Evolutionary conservation across 2,888 invertebrate genomes (phyloP), one percentile per base, ranked within the genome.

Genomic region (Megaustenia siamemsis): DNA sequence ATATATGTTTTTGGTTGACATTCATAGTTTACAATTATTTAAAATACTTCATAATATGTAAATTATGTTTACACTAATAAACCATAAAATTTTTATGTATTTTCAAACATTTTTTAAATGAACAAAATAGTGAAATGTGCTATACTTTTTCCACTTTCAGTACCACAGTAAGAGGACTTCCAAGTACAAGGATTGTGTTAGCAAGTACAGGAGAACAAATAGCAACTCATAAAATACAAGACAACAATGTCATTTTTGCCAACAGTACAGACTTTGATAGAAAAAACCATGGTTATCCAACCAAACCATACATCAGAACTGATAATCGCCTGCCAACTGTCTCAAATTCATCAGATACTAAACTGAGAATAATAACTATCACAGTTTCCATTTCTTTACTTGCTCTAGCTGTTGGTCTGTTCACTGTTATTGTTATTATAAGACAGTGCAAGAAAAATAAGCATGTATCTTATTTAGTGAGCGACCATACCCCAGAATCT

Each of bases 371-470:
- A 68, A 76, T 86, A 38, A 83, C 86, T 79, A 87, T 86, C 35
- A 86, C 77, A 6, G 86, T 83, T 0, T 86, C 87, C 28, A 80
- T 80, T 38, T 71, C 82, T 21, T 60, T 87, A 45, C n/a, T 87
- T 21, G 60, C 83, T 5, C 76, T 87, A 28, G 82, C 87, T 77
- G 28, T 84, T n/a, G 73, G 81, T 15, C 84, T 87, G 35, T 45
- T 86, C 56, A 69, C 45, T 21, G 75, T 60, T 6, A 63, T 81
- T 10, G 53, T 79, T 40, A 32, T 73, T 1, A 71, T 68, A 28
- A 45, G 73, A 15, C 78, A 83, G n/a, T 28, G 81, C 5, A 49
- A 68, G 8, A 49, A 82, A 69, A 35, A 60, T 21, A 85, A 82
- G 49, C 68, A n/a, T 15, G 68, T 85, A 15, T 38, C 49, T 43